These are phyloP conservation scores for Bradypus variegatus DNA, from an alignment of 2,797 vertebrate genomes.

Conservation along the genomic window DNA sequence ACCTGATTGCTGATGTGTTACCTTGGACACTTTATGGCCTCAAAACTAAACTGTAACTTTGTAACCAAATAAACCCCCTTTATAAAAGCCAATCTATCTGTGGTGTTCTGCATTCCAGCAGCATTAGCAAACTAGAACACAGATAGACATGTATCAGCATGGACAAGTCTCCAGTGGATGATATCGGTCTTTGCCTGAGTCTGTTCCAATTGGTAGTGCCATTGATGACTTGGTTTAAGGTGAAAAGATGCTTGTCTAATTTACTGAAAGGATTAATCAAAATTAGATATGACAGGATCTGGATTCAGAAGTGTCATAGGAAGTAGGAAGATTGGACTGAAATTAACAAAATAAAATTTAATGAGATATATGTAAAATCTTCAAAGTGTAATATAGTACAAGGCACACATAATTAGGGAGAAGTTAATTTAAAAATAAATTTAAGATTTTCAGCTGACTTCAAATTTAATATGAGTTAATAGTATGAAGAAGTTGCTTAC, in stretches of 20 bases:
- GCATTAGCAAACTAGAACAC: neutral
- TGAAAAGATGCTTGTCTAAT: neutral
- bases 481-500: neutral
- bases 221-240: neutral
- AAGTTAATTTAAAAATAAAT: neutral
- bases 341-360: neutral
- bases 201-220: neutral
- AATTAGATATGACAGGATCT: neutral
- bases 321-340: neutral
- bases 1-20: too few relatives aligned
- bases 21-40: too few relatives aligned
- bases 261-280: slow-evolving; percentile 16
- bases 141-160: neutral
- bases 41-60: too few relatives aligned
- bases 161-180: neutral
- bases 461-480: slow-evolving; percentile 21
- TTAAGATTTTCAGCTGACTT: neutral
- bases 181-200: neutral
- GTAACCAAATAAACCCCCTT: too few relatives aligned
- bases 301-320: neutral
- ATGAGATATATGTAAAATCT: neutral
- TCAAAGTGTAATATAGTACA: neutral
- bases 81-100: too few relatives aligned
- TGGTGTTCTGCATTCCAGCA: too few relatives aligned
- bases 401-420: neutral